Evolutionary conservation across 2,888 invertebrate genomes (phyloP).

Genomic region (Ctena decussata): DNA sequence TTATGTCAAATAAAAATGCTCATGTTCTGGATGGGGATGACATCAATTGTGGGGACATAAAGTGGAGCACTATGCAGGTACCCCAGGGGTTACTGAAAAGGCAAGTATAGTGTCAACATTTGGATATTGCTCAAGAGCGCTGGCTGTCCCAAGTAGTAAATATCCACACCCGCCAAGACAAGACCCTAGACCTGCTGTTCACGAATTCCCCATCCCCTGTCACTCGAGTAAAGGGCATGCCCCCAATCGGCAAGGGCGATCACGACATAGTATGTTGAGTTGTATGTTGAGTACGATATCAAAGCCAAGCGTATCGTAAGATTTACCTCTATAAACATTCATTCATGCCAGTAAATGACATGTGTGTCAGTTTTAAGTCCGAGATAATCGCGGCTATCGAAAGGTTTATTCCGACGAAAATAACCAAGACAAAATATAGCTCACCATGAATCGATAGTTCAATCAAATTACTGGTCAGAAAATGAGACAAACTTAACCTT

Average conservation of each 20-base stretch:
- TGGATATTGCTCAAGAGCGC: slow-evolving; percentile 2
- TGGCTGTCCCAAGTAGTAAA: not conserved
- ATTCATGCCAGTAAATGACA: not conserved
- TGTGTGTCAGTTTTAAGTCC: not conserved
- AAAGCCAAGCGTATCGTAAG: not conserved
- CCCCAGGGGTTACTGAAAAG: not conserved
- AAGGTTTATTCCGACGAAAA: too few species aligned
- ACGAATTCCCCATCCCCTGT: slow-evolving; percentile 6
- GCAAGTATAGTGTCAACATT: too few species aligned
- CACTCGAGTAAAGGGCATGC: not conserved
- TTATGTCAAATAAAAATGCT: slow-evolving; percentile 14
- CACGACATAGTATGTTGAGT: not conserved
- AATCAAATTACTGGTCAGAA: not conserved
- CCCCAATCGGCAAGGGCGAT: not conserved
- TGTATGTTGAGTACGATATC: slow-evolving; percentile 18
- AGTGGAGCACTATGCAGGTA: slow-evolving; percentile 6
- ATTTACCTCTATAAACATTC: not conserved
- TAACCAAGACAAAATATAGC: not conserved
- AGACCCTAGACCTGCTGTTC: slow-evolving; percentile 1
- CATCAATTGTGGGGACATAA: slow-evolving; percentile 15
- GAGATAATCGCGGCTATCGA: not conserved
- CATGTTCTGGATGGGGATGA: not conserved
- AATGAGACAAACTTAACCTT: too few species aligned
- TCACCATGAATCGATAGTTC: not conserved
- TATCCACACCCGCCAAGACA: slow-evolving; percentile 1